Base-by-base conservation (phyloP, 2,888 invertebrate species). In the Yponomeuta evonymella region DNA sequence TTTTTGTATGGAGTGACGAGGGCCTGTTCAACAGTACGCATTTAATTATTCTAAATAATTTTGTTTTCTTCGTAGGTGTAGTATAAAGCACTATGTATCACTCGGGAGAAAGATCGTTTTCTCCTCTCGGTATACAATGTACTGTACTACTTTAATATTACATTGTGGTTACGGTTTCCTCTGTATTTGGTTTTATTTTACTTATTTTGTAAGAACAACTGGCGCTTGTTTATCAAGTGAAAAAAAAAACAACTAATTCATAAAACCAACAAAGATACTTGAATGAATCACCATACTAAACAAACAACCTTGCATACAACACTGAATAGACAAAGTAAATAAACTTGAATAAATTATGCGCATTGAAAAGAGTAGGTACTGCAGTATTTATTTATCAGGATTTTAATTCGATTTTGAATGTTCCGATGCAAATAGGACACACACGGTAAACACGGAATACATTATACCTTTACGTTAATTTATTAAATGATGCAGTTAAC, bases 241-340 rank as follows among this genome's bases (percentile, higher is more conserved):
- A 43, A 43, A 8, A 8, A 43, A 43, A 1, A 15, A 58, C 12
- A 58, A 58, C 51, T 2, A 6, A 15, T 58, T 58, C 51, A 58
- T 12, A 58, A 12, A 58, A 58, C 15, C 15, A 3, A 15, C 12
- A 15, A 15, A 12, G 51, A 10, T 1, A 3, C 15, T 58, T 58
- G 51, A 58, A 58, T 58, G 51, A 58, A 58, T 58, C 51, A 58
- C 51, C 51, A 58, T 58, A 58, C 6, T 58, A 58, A 58, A 58
- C 51, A 58, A 58, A 58, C 51, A 58, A 10, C 12, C 51, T 15
- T 58, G 51, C 51, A 58, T 58, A 58, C 51, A 58, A 58, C 15
- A 58, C 8, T 58, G 51, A 58, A 15, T 58, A 12, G 12, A 58
- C 15, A 58, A 58, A 15, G 51, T 58, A 58, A 58, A 15, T 15